Conservation (phyloP, 2,113 vertebrate species). For the Apodemus speciosus region DNA sequence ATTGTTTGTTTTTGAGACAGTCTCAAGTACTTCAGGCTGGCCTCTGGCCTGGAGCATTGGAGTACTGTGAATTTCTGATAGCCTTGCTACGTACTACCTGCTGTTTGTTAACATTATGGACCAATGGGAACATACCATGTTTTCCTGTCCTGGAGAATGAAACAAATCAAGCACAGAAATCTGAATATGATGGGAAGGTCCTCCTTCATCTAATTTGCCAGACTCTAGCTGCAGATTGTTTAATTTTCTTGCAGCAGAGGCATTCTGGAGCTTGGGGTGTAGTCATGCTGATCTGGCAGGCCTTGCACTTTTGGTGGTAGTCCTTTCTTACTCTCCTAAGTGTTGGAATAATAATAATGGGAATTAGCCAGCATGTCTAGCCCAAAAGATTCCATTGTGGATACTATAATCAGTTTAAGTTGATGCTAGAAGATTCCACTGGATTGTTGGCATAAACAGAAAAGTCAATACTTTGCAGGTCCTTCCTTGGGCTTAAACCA, state of each 20-base stretch:
- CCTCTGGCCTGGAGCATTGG: background rate
- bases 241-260: background rate
- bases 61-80: background rate
- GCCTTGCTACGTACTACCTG: background rate
- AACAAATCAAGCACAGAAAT: background rate
- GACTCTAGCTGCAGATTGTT: background rate
- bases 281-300: background rate
- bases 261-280: background rate
- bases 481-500: background rate
- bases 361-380: background rate
- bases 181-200: background rate
- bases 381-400: background rate
- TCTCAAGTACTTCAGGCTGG: background rate
- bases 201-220: background rate
- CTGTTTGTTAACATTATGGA: background rate
- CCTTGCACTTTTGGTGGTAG: rapidly evolving
- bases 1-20: background rate
- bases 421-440: background rate
- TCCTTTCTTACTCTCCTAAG: background rate
- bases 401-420: background rate
- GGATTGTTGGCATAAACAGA: background rate
- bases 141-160: background rate
- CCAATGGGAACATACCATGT: background rate
- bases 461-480: background rate
- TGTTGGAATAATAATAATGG: background rate